A percentile compares a stretch with the other conserved stretches of the same genome.
Evolutionary conservation across 1,140 invertebrate genomes (phyloP).

Genomic region (Chionoecetes opilio): DNA sequence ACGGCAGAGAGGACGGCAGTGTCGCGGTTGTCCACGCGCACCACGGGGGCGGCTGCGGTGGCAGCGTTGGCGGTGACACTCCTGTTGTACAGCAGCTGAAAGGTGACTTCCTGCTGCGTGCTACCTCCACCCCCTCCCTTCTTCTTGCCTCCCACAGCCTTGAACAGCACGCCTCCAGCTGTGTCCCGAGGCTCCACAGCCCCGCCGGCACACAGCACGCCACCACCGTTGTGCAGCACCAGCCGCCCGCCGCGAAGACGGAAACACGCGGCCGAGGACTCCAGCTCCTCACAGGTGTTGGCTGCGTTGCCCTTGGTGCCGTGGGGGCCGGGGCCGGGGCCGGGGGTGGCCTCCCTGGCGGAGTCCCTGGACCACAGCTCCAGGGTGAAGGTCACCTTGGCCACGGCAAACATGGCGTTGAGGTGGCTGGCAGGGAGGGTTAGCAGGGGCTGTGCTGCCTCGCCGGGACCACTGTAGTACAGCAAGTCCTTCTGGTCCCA

Average conservation of each 20-base stretch:
- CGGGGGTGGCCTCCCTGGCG: conserved; percentile 32
- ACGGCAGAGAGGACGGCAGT: conserved; percentile 4
- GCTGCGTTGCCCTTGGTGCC: not conserved
- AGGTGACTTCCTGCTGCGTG: conserved; percentile 22
- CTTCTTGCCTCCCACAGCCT: conserved; percentile 63
- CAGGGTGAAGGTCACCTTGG: conserved; percentile 48
- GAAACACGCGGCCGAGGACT: conserved; percentile 69
- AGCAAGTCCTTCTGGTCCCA: conserved; percentile 73
- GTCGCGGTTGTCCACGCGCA: conserved; percentile 69
- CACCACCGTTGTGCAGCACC: conserved; percentile 67
- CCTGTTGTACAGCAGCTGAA: conserved; percentile 63
- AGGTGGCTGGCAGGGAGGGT: conserved; percentile 42
- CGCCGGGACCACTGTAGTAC: conserved; percentile 2
- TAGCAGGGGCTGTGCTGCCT: not conserved
- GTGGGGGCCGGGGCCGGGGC: not conserved
- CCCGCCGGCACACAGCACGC: conserved; percentile 54
- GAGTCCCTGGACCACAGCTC: conserved; percentile 51
- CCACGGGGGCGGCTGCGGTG: conserved; percentile 56
- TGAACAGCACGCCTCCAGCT: conserved; percentile 45
- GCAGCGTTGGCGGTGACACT: not conserved
- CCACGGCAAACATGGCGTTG: conserved; percentile 42
- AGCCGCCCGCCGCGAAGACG: conserved; percentile 56
- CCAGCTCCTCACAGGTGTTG: conserved; percentile 12
- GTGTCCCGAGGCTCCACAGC: not conserved
- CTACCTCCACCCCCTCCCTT: not conserved